Evolutionary conservation across 2,797 vertebrate species (phyloP).

Genomic region (Coracias cyanogaster): DNA sequence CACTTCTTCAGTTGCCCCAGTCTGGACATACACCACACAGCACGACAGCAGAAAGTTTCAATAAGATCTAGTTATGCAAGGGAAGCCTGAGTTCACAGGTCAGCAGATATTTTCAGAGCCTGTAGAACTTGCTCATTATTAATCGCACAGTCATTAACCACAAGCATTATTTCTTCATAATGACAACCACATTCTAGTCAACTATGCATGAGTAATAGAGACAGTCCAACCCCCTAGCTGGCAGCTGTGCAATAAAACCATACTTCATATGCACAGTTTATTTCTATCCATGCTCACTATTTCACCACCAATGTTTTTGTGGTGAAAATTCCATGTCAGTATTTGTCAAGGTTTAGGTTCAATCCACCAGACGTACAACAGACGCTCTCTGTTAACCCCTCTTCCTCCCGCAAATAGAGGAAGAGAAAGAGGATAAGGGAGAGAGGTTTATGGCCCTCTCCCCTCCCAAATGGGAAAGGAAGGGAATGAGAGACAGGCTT

Average conservation of each 20-base stretch:
- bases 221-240: not conserved
- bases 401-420: no score
- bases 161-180: slow-evolving; percentile 9
- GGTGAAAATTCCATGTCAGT: not conserved
- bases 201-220: not conserved
- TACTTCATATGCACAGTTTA: not conserved
- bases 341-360: no score
- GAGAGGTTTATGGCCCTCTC: no score
- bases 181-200: not conserved
- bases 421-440: no score
- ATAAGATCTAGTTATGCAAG: not conserved
- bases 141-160: not conserved
- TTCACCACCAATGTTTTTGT: not conserved
- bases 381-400: no score
- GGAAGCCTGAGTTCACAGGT: not conserved
- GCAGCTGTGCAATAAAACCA: not conserved
- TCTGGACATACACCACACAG: not conserved
- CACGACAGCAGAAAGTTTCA: not conserved
- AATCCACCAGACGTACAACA: no score
- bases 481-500: no score
- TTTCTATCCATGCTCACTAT: not conserved
- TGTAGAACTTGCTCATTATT: not conserved
- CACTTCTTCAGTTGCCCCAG: not conserved
- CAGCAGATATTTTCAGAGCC: slow-evolving; percentile 18
- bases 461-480: no score